phyloP scores from a whole-genome alignment of 2,113 vertebrate species.

The Synchiropus splendidus region DNA sequence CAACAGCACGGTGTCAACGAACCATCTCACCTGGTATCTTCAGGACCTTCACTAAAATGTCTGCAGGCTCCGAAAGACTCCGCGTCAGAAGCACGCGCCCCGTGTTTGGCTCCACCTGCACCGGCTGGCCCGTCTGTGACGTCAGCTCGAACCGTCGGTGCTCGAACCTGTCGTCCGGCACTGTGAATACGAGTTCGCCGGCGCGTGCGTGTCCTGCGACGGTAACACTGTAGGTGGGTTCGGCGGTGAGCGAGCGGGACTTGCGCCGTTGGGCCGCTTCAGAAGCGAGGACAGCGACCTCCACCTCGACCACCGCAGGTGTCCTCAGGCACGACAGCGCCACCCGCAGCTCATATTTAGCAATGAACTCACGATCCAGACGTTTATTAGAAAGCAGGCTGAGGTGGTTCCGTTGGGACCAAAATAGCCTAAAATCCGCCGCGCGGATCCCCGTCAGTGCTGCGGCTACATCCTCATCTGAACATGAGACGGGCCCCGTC shows the following conservation, averaged over 20 bases:
- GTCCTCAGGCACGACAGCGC: slow-evolving; percentile 31
- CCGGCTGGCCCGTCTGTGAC: slow-evolving; percentile 47
- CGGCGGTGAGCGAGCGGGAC: slow-evolving; percentile 49
- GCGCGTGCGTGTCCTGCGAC: slow-evolving; percentile 59
- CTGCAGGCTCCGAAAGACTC: slow-evolving; percentile 55
- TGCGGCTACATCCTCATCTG: slow-evolving; percentile 15
- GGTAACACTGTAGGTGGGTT: slow-evolving; percentile 63
- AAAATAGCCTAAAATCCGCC: slow-evolving; percentile 44
- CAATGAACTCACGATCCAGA: slow-evolving; percentile 63
- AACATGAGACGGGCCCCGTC: slow-evolving; percentile 27
- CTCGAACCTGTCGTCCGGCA: slow-evolving; percentile 67
- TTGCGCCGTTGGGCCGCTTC: slow-evolving; percentile 15
- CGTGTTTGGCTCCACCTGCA: slow-evolving; percentile 72
- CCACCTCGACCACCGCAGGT: slow-evolving; percentile 44
- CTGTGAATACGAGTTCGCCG: slow-evolving; percentile 75
- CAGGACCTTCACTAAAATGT: slow-evolving; percentile 73
- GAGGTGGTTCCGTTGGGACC: slow-evolving; percentile 21
- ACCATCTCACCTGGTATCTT: slow-evolving; percentile 12
- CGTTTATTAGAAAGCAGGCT: slow-evolving; percentile 53
- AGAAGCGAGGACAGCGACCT: no score
- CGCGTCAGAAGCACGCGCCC: slow-evolving; percentile 71
- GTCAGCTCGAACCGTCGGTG: slow-evolving; percentile 70
- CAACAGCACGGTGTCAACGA: no score
- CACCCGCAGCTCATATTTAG: slow-evolving; percentile 54
- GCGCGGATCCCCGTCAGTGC: slow-evolving; percentile 48